Evolutionary conservation across 2,888 invertebrate genomes (phyloP).

Genomic region (Acholoe squamosa): DNA sequence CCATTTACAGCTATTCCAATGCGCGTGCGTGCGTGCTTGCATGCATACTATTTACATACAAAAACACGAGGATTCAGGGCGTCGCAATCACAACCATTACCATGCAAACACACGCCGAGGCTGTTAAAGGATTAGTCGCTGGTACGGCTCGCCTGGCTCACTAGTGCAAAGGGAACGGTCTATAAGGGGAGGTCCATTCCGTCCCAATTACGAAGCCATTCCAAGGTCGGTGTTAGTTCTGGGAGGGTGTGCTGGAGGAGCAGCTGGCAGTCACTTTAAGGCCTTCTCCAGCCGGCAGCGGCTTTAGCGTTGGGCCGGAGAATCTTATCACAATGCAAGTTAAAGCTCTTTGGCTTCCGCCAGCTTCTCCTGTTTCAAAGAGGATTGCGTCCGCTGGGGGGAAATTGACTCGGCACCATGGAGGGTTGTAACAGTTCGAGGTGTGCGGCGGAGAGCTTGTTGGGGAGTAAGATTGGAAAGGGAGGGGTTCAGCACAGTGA

Average conservation of each 20-base stretch:
- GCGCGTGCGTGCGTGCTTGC: too few species aligned
- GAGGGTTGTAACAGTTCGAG: neutral
- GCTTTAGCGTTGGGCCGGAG: neutral
- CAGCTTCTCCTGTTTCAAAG: conserved; percentile 17
- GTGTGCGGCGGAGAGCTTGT: neutral
- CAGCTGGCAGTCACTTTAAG: conserved; percentile 37
- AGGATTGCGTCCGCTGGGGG: conserved; percentile 23
- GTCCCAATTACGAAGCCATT: conserved; percentile 46
- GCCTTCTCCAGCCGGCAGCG: neutral
- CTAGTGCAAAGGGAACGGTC: neutral
- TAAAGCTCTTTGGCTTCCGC: conserved; percentile 44
- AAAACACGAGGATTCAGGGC: too few species aligned
- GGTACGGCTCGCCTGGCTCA: too few species aligned
- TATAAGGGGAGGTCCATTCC: neutral
- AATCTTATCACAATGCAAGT: conserved; percentile 49
- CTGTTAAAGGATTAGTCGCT: too few species aligned
- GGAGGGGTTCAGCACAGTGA: neutral
- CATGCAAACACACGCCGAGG: too few species aligned
- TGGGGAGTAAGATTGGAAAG: neutral
- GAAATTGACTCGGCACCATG: conserved; percentile 34
- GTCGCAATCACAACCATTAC: too few species aligned
- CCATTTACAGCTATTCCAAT: too few species aligned
- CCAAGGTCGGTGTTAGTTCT: neutral
- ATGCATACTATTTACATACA: too few species aligned
- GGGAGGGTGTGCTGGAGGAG: neutral